Base-by-base conservation (phyloP, 2,888 invertebrate genomes). In the Ernsta delagoae region DNA sequence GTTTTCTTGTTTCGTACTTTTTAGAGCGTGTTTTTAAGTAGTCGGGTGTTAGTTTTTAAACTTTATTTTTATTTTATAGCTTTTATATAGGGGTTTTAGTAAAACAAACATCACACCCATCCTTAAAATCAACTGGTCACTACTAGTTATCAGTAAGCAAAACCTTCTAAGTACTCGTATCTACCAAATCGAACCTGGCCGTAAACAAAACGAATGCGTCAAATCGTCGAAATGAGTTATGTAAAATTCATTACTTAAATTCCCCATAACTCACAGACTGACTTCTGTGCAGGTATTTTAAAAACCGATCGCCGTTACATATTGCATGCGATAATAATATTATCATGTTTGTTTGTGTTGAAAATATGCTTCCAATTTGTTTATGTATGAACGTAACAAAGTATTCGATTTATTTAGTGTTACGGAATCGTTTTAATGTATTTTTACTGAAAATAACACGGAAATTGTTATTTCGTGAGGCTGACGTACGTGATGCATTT, bases 341-440 rank as follows among this genome's bases (percentile, higher is more conserved):
- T 48, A 61, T 61, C 48, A 61, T 36, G 45, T 36, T 36, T 61
- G 61, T 48, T 34, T 57, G 34, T n/a, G 31, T 60, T 31, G 59
- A 34, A 62, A 62, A 62, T 62, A 53, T 62, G 53, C 36, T 62
- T 11, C 16, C 62, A 50, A 62, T 53, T 53, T 53, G 62, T 62
- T 61, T 50, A 62, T 50, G 50, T 62, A 62, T 62, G 61, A 62
- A 11, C 50, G 34, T n/a, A 50, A 34, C 48, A 43, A 41, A 60
- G 43, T 60, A 11, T 62, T 53, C 53, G 53, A 62, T 62, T 62
- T 53, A 62, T 62, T 53, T 53, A 53, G 53, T 62, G 53, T 39
- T 36, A 50, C 50, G 48, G 34, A 9, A 53, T 53, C 39, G 53
- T 53, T 53, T 39, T 9, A 0, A 48, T 61, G 7, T 62, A 16